Evolutionary conservation across 2,888 invertebrate species (phyloP).

Genomic region (Protodeltote pygarga): DNA sequence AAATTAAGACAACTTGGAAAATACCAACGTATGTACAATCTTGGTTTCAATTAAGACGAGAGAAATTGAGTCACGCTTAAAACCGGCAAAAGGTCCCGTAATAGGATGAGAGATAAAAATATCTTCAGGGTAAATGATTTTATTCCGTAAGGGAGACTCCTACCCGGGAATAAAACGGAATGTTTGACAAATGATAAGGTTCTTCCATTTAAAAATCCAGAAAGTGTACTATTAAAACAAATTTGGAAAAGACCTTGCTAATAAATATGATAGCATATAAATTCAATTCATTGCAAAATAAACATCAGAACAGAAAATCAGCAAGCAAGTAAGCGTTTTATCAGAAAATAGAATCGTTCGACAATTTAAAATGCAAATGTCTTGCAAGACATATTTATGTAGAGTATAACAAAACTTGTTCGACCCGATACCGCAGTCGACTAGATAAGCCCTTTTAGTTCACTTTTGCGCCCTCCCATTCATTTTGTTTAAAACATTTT

Average conservation of each 20-base stretch:
- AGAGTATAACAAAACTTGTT: slow-evolving; percentile 58
- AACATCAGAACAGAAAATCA: slow-evolving; percentile 29
- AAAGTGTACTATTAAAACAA: too few relatives aligned
- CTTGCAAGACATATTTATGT: slow-evolving; percentile 51
- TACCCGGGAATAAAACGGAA: background rate
- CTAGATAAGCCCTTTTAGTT: slow-evolving; percentile 63
- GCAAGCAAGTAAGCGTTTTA: slow-evolving; percentile 41
- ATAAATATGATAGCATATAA: slow-evolving; percentile 11
- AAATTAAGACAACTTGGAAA: slow-evolving; percentile 49
- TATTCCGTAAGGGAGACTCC: slow-evolving; percentile 28
- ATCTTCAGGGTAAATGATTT: slow-evolving; percentile 38
- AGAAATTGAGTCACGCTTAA: slow-evolving; percentile 40
- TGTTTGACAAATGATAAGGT: background rate
- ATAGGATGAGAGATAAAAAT: slow-evolving; percentile 42
- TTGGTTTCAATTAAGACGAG: slow-evolving; percentile 49
- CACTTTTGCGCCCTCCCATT: slow-evolving; percentile 49
- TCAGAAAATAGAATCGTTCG: slow-evolving; percentile 48
- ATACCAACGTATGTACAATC: slow-evolving; percentile 45
- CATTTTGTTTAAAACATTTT: slow-evolving; percentile 69
- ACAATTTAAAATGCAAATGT: slow-evolving; percentile 45
- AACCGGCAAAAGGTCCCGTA: slow-evolving; percentile 35
- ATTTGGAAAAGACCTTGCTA: too few relatives aligned
- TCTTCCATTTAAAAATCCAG: too few relatives aligned
- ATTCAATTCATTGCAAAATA: slow-evolving; percentile 28
- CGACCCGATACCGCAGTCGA: slow-evolving; percentile 64